phyloP scores from a whole-genome alignment of 37 sponge, comb jelly and placozoan genomes.

The Theonella swinhoei region DNA sequence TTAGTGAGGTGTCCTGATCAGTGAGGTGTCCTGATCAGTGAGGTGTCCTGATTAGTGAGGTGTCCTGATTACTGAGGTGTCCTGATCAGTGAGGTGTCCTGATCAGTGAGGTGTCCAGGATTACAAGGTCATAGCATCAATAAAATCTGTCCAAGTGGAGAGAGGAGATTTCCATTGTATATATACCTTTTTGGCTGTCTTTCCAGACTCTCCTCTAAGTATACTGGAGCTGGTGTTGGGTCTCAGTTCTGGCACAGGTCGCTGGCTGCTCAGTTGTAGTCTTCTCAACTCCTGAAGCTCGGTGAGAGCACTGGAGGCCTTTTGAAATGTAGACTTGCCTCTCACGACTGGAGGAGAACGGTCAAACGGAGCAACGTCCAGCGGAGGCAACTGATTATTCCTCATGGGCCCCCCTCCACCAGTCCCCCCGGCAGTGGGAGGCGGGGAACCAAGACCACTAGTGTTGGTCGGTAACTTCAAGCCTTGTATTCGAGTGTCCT shows the following conservation, averaged over 20 bases:
- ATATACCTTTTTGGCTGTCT: slow-evolving; percentile 11
- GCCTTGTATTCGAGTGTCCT: background rate
- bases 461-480: too few species aligned
- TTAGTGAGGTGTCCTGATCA: too few species aligned
- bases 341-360: slow-evolving; percentile 15
- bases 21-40: too few species aligned
- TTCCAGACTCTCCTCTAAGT: background rate
- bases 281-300: slow-evolving; percentile 26
- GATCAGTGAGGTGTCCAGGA: too few species aligned
- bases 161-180: background rate
- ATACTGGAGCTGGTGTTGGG: slow-evolving; percentile 43
- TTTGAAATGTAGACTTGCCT: slow-evolving; percentile 14
- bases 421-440: background rate
- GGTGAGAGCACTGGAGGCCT: background rate
- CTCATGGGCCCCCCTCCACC: background rate
- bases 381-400: slow-evolving; percentile 45
- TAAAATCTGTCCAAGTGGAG: background rate
- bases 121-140: too few species aligned
- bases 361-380: slow-evolving; percentile 25
- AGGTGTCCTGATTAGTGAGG: too few species aligned
- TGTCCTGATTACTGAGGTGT: too few species aligned
- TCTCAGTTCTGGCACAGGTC: slow-evolving; percentile 7
- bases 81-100: too few species aligned
- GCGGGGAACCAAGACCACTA: background rate
- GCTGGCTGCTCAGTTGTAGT: background rate